Conservation (phyloP, 1,140 invertebrate species). For the Heliothis virescens region DNA sequence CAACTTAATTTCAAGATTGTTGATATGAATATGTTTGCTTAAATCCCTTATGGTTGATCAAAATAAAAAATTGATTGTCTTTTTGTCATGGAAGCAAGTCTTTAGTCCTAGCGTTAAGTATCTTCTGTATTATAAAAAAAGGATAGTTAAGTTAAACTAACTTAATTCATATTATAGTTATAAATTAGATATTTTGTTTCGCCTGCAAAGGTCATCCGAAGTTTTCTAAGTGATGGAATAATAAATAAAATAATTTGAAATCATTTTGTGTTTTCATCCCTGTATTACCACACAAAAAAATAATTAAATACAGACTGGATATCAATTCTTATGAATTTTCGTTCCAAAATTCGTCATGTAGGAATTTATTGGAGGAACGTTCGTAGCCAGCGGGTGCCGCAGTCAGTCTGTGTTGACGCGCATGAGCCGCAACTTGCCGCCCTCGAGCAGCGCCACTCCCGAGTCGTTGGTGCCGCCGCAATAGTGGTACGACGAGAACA, state of each 20-base stretch:
- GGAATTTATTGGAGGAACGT: neutral
- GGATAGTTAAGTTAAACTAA: slow-evolving; percentile 41
- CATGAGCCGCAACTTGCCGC: slow-evolving; percentile 67
- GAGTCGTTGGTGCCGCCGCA: slow-evolving; percentile 75
- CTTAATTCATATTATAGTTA: slow-evolving; percentile 34
- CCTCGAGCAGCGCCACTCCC: slow-evolving; percentile 66
- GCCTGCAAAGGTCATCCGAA: slow-evolving; percentile 25
- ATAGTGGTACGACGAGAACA: slow-evolving; percentile 75
- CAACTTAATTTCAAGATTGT: neutral
- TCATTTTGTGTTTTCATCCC: slow-evolving; percentile 29
- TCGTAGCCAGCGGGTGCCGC: neutral
- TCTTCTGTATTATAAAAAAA: slow-evolving; percentile 47
- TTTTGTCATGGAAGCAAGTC: slow-evolving; percentile 21
- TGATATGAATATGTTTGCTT: neutral
- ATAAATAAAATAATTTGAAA: slow-evolving; percentile 52
- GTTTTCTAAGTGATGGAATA: slow-evolving; percentile 57
- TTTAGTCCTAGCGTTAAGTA: slow-evolving; percentile 44
- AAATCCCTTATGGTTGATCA: neutral
- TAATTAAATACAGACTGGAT: too few relatives aligned
- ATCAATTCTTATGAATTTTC: too few relatives aligned
- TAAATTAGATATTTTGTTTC: slow-evolving; percentile 37
- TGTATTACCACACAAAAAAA: slow-evolving; percentile 3
- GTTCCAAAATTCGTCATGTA: too few relatives aligned
- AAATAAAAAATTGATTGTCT: slow-evolving; percentile 20
- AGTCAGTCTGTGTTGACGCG: slow-evolving; percentile 59